Evolutionary conservation across 2,888 invertebrate genomes (phyloP), one percentile per base, ranked within the genome.

Genomic region (Hydropsyche betteni): DNA sequence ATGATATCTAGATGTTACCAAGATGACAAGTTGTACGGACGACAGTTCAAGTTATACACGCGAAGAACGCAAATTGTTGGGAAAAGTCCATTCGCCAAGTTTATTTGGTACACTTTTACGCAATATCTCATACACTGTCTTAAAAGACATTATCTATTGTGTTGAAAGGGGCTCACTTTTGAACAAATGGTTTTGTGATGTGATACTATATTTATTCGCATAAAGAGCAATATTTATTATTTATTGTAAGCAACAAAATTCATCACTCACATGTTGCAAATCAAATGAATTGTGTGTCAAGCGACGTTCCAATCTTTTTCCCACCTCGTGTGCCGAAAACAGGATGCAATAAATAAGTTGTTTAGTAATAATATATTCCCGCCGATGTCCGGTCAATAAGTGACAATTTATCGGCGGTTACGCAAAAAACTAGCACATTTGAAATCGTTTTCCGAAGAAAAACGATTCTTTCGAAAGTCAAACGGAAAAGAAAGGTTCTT

Each of bases 21-120:
- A 44, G 64, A 64, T 64, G 64, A 64, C 64, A 64, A 64, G 64
- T 64, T 64, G 64, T 64, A 12, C 34, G 64, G 36, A 64, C 34
- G 64, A 64, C 36, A 36, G n/a, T 12, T 64, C 36, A 36, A 64
- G 12, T 64, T 55, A 55, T 55, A 44, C 24, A 16, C 58, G 58
- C 58, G 58, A 58, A 58, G 16, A 58, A 58, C 16, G 14, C 58
- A 58, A 58, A 58, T 58, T 58, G 58, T 14, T 16, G n/a, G 58
- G 14, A 58, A 58, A 58, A 58, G 14, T 58, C 14, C 24, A 24
- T 58, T 58, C 8, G 58, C 14, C 58, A 5, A 16, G 58, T 58
- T 58, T 58, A 58, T 58, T 58, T 7, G 4, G 24, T 24, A 24
- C 16, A 14, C 5, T 24, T 24, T 16, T 58, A 53, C 53, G 44